phyloP scores from a whole-genome alignment of 2,113 vertebrate genomes.

The Potamarius usumacintae region DNA sequence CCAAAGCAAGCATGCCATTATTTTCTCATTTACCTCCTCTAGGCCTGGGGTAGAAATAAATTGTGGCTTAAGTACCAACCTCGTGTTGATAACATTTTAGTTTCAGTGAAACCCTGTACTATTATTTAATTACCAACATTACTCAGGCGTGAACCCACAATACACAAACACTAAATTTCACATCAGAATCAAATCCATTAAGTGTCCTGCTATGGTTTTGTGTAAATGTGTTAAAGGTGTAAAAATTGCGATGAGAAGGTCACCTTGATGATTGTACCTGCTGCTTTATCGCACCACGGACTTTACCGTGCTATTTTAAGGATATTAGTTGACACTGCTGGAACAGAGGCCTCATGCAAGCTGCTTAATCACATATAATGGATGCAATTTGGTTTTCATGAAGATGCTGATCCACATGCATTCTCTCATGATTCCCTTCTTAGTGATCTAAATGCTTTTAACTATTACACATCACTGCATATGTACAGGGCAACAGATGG shows the following conservation, averaged over 20 bases:
- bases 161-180: not conserved
- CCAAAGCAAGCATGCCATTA: constrained; percentile 23
- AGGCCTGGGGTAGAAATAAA: constrained; percentile 26
- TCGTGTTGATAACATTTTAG: not conserved
- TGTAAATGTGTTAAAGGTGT: constrained; percentile 28
- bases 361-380: constrained; percentile 42
- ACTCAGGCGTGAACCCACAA: not conserved
- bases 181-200: not conserved
- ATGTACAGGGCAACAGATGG: constrained; percentile 54
- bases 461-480: constrained; percentile 28
- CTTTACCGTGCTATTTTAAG: constrained; percentile 38
- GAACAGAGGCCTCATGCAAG: constrained; percentile 31
- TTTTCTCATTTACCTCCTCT: constrained; percentile 39
- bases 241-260: constrained; percentile 25
- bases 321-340: constrained; percentile 33
- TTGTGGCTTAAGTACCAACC: constrained; percentile 22
- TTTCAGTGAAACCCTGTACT: constrained; percentile 29
- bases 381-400: constrained; percentile 29
- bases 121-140: constrained; percentile 24
- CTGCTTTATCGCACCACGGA: constrained; percentile 31
- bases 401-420: constrained; percentile 37
- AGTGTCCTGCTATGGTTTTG: not conserved
- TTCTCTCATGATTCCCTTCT: constrained; percentile 36
- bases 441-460: constrained; percentile 39
- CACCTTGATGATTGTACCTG: constrained; percentile 41